Evolutionary conservation across 2,797 vertebrate species (phyloP).

Genomic region (Helostoma temminkii): DNA sequence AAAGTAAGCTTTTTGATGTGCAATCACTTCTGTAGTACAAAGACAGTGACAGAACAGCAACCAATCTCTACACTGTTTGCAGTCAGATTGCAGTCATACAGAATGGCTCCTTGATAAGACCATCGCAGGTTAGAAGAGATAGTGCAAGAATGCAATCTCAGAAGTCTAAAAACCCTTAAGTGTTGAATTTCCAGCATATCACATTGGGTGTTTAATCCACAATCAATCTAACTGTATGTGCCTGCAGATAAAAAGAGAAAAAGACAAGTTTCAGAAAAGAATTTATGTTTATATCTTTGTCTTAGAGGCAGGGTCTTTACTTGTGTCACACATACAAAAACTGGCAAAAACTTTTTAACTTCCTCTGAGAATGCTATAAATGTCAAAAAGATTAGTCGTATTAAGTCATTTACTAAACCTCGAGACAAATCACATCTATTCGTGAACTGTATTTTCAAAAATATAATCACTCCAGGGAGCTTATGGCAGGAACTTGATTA

Average conservation of each 20-base stretch:
- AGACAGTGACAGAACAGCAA: slow-evolving; percentile 11
- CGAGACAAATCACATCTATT: slow-evolving; percentile 24
- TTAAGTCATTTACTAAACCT: slow-evolving; percentile 34
- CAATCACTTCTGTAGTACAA: slow-evolving; percentile 24
- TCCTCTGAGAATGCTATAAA: slow-evolving; percentile 2
- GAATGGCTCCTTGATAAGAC: slow-evolving; percentile 13
- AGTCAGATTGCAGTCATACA: slow-evolving; percentile 21
- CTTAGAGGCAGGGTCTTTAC: slow-evolving; percentile 6
- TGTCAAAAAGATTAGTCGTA: slow-evolving; percentile 12
- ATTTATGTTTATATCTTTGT: slow-evolving; percentile 15
- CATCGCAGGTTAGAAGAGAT: slow-evolving; percentile 28
- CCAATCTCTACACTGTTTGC: slow-evolving; percentile 24
- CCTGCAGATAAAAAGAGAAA: slow-evolving; percentile 26
- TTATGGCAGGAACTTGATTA: slow-evolving; percentile 62
- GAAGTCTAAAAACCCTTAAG: slow-evolving; percentile 16
- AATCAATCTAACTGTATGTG: slow-evolving; percentile 18
- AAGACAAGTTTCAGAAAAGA: slow-evolving; percentile 13
- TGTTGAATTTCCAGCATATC: slow-evolving; percentile 31
- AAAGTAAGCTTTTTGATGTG: slow-evolving; percentile 28
- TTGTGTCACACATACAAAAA: not conserved
- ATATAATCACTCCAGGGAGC: slow-evolving; percentile 47
- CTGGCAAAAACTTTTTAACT: slow-evolving; percentile 11
- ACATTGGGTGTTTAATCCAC: slow-evolving; percentile 28
- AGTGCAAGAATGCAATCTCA: slow-evolving; percentile 14
- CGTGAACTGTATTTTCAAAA: slow-evolving; percentile 28